A percentile compares a stretch with the other conserved stretches of the same genome.
phyloP scores from a whole-genome alignment of 2,113 vertebrate genomes.

The Philantomba maxwellii region DNA sequence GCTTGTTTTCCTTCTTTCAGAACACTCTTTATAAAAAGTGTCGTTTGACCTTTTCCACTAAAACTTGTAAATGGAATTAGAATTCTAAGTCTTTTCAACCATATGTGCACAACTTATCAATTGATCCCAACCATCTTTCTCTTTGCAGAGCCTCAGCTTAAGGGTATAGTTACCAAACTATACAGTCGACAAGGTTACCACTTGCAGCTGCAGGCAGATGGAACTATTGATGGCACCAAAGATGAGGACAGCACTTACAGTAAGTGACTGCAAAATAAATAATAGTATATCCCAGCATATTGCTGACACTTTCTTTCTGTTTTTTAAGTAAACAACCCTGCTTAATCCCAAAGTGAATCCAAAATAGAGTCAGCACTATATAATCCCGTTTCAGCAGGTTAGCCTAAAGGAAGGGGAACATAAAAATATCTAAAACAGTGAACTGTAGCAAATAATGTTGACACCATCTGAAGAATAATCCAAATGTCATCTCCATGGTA shows the following conservation, averaged over 20 bases:
- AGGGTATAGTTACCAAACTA: constrained; percentile 99
- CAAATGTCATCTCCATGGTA: constrained; percentile 83
- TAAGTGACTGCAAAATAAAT: constrained; percentile 81
- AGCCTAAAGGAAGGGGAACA: constrained; percentile 40
- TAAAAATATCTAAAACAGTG: constrained; percentile 60
- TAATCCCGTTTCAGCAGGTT: not conserved
- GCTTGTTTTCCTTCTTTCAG: constrained; percentile 32
- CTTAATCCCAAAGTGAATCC: not conserved
- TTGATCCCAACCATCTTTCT: constrained; percentile 72
- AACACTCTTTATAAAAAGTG: not conserved
- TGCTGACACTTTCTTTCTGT: constrained; percentile 24
- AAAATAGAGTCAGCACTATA: not conserved
- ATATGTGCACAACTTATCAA: constrained; percentile 32
- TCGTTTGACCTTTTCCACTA: not conserved
- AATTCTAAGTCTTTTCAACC: not conserved
- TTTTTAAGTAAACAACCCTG: not conserved
- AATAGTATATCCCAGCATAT: constrained; percentile 23
- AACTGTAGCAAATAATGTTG: constrained; percentile 71
- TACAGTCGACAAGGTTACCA: constrained; percentile 99
- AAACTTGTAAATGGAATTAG: not conserved
- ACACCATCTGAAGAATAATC: constrained; percentile 74
- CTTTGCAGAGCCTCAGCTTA: constrained; percentile 96
- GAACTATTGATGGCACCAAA: constrained; percentile 98
- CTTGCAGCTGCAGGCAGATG: constrained; percentile 98
- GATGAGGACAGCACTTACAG: constrained; percentile 97